These are phyloP conservation scores for Kryphioiulus occultus DNA, from an alignment of 2,888 invertebrate species.

Conservation along the genomic window DNA sequence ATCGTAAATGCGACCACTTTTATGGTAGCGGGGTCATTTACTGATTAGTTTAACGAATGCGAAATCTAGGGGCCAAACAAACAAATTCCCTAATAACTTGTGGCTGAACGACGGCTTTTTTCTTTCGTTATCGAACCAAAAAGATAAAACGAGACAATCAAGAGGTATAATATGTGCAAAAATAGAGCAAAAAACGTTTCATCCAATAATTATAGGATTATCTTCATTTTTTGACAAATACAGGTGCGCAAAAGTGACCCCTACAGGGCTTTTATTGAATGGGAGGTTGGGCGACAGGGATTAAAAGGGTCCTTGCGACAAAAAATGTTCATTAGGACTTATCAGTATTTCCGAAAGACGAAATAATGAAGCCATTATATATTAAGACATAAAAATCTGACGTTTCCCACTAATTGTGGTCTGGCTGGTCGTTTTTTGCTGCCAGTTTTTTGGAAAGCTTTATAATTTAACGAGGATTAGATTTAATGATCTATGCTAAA, in stretches of 20 bases:
- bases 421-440: not conserved
- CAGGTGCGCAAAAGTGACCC: constrained; percentile 40
- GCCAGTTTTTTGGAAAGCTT: not conserved
- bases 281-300: not conserved
- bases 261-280: constrained; percentile 28
- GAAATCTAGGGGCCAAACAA: constrained; percentile 28
- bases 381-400: constrained; percentile 40
- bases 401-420: constrained; percentile 39
- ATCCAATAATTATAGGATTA: constrained; percentile 40
- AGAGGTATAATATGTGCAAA: constrained; percentile 28
- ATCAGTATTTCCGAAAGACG: constrained; percentile 18
- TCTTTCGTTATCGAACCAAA: constrained; percentile 24
- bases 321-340: constrained; percentile 31
- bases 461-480: constrained; percentile 17
- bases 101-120: constrained; percentile 29
- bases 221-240: constrained; percentile 40
- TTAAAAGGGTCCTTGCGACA: constrained; percentile 19
- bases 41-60: constrained; percentile 40
- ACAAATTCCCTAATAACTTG: constrained; percentile 40
- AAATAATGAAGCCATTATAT: constrained; percentile 39
- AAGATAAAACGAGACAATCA: constrained; percentile 39
- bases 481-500: not conserved
- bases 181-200: constrained; percentile 1
- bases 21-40: constrained; percentile 36
- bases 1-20: constrained; percentile 36